Percentiles rank a stretch among this genome's conserved stretches.
These are phyloP conservation scores for Cyrtodaria siliqua DNA, from an alignment of 2,888 invertebrate genomes.

Conservation along the genomic window DNA sequence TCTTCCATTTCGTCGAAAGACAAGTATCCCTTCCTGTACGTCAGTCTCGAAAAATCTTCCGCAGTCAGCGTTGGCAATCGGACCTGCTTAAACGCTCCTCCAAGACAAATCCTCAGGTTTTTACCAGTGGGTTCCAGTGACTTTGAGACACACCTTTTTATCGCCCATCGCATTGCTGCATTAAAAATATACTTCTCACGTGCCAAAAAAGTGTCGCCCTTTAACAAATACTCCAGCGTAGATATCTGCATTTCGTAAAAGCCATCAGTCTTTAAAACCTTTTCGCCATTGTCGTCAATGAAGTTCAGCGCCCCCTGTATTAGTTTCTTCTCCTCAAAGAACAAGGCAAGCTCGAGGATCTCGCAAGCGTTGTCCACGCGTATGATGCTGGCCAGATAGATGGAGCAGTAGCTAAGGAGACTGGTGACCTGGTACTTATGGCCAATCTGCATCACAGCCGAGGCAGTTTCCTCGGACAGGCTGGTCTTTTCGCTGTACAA, in stretches of 20 bases:
- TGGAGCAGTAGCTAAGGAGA: constrained; percentile 25
- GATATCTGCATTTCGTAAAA: constrained; percentile 27
- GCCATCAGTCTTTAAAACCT: constrained; percentile 25
- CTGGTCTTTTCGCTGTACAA: constrained; percentile 25
- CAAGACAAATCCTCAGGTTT: constrained; percentile 20
- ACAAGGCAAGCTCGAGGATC: constrained; percentile 29
- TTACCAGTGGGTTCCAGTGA: constrained; percentile 2
- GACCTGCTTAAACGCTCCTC: constrained; percentile 24
- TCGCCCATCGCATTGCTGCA: constrained; percentile 27
- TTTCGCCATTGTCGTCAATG: constrained; percentile 36
- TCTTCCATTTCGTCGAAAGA: constrained; percentile 32
- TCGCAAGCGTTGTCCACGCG: constrained; percentile 26
- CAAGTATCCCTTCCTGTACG: constrained; percentile 24
- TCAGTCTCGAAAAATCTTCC: constrained; percentile 25
- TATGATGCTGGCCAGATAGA: constrained; percentile 9
- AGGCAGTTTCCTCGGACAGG: constrained; percentile 15
- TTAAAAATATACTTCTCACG: constrained; percentile 21
- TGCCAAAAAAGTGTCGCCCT: constrained; percentile 33
- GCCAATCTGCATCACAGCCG: constrained; percentile 26
- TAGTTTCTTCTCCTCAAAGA: constrained; percentile 30
- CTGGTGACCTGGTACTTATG: constrained; percentile 38
- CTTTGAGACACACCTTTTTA: constrained; percentile 5
- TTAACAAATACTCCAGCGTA: constrained; percentile 22
- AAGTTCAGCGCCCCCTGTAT: constrained; percentile 10
- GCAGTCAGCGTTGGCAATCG: constrained; percentile 26